phyloP scores from a whole-genome alignment of 2,797 vertebrate species.

The Fratercula arctica region DNA sequence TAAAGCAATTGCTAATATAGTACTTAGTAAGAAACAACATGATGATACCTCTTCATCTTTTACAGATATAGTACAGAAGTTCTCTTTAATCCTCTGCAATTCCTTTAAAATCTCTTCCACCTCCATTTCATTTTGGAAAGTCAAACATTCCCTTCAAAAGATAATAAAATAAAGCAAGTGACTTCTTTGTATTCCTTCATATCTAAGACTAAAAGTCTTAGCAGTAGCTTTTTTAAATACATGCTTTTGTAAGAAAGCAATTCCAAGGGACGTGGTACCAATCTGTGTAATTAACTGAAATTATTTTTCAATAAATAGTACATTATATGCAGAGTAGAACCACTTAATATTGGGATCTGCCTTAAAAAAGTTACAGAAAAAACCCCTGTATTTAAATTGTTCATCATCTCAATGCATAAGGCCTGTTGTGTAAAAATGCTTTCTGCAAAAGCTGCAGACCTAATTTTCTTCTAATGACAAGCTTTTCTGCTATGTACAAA shows the following conservation, averaged over 20 bases:
- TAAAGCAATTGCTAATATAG: not conserved
- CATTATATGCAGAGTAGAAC: not conserved
- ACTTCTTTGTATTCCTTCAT: not conserved
- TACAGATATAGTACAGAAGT: constrained; percentile 74
- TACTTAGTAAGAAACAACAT: constrained; percentile 13
- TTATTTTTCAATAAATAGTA: not conserved
- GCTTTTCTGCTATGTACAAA: not conserved
- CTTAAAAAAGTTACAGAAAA: not conserved
- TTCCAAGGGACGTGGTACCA: not conserved
- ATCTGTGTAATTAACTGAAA: not conserved
- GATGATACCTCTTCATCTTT: constrained; percentile 79
- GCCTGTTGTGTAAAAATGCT: not conserved
- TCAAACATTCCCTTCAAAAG: constrained; percentile 68
- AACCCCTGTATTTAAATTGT: accelerated
- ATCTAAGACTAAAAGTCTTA: not conserved
- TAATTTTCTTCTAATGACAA: not conserved
- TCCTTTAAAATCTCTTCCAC: constrained; percentile 4
- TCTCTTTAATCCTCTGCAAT: constrained; percentile 68
- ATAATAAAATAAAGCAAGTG: not conserved
- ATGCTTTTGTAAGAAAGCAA: not conserved
- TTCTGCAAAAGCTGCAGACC: not conserved
- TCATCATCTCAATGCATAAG: not conserved
- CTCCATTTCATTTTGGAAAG: constrained; percentile 56
- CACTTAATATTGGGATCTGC: not conserved
- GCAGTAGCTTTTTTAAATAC: not conserved